Base-by-base conservation (phyloP, 2,888 invertebrate genomes). In the Morpho helenor region DNA sequence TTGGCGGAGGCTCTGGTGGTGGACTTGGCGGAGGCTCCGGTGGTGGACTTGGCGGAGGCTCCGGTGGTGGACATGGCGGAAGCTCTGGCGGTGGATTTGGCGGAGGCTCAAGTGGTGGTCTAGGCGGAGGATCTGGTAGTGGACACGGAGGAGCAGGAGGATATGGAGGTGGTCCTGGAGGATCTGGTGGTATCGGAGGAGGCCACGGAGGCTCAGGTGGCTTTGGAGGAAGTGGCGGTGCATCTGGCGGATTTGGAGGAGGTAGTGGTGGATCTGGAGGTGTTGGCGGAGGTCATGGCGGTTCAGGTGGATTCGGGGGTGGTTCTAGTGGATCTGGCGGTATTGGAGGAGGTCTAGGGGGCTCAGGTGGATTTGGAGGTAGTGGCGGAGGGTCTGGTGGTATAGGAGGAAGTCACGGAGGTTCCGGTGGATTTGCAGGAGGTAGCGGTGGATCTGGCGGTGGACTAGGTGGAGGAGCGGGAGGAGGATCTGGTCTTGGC, bases 151-250 rank as follows among this genome's bases (percentile, higher is more conserved):
- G 53, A 7, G 49, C 46, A 3, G 59, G 63, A 22, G 52, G 51
- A 0, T 44, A 16, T 9, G 52, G 59, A 8, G 56, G 55, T n/a
- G 60, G 61, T 7, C 80, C 40, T 8, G 46, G 46, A 16, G 52
- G 31, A 31, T 31, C 31, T 31, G 31, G 52, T 8, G 52, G 52
- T 2, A 60, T 61, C 3, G 67, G 65, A 58, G 71, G 54, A 61
- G 70, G 65, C 16, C 61, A 65, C 7, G 62, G 66, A 55, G 61
- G 69, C 45, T 43, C 47, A 10, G 62, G 64, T 7, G 68, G 82
- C 10, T 79, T 79, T 57, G 79, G 80, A 51, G 72, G 72, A 45
- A 70, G 76, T n/a, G 23, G 42, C 4, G 56, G 54, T 31, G 61
- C 57, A 8, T 55, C 40, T 7, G 57, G 61, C 8, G 52, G 82